Conservation (phyloP, 2,888 invertebrate species). For the Sarcophaga subvicina region DNA sequence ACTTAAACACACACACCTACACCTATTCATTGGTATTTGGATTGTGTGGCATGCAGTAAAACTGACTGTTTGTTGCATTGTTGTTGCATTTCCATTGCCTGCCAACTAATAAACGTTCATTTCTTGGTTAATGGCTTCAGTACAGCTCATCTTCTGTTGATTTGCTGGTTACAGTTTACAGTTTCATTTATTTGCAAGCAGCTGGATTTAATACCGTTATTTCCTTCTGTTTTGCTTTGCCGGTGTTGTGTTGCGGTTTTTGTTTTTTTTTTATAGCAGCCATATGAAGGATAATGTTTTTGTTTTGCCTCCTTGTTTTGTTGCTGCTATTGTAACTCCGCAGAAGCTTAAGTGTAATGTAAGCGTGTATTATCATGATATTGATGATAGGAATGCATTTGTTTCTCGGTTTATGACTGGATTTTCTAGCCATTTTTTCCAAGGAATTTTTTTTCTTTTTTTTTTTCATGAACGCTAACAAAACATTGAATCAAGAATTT, state of each 20-base stretch:
- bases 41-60: too few relatives aligned
- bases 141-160: too few relatives aligned
- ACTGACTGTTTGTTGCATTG: too few relatives aligned
- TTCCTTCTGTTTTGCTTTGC: background rate
- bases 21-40: too few relatives aligned
- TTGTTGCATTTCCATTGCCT: background rate
- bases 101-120: too few relatives aligned
- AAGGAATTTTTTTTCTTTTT: too few relatives aligned
- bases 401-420: constrained; percentile 52
- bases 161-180: background rate
- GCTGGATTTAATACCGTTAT: constrained; percentile 30
- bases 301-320: background rate
- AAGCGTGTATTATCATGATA: constrained; percentile 8
- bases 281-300: constrained; percentile 8
- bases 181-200: constrained; percentile 6
- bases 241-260: constrained; percentile 7
- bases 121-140: too few relatives aligned
- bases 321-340: background rate
- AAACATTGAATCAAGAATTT: constrained; percentile 12
- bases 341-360: background rate
- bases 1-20: too few relatives aligned
- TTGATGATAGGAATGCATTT: constrained; percentile 52
- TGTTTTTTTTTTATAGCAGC: background rate
- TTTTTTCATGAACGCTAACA: background rate
- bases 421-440: constrained; percentile 25